Base-by-base conservation (phyloP, 2,113 vertebrate genomes). In the Nematolebias whitei region DNA sequence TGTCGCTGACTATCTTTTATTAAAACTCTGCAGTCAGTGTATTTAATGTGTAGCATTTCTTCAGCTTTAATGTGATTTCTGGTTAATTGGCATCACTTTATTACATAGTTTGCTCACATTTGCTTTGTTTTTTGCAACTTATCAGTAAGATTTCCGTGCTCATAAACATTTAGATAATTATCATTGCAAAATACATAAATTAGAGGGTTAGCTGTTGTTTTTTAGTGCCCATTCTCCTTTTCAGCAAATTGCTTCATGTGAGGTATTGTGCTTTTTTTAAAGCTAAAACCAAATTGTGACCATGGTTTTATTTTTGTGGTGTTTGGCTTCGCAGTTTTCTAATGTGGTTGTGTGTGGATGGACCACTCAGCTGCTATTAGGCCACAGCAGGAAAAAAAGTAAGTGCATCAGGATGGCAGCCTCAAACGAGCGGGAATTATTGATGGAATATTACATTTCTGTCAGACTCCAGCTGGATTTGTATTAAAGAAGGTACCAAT, bases 341-440 rank as follows among this genome's bases (percentile, higher is more conserved):
- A 11, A 40, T 40, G 38, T 5, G 23, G 12, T 13, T 54, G 57
- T 60, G 12, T 11, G 24, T 32, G 12, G 18, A 47, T 35, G 44
- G 24, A 20, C 26, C 54, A 24, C 19, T 22, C 35, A 40, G 54
- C 20, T 56, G 35, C 38, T 20, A 56, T 41, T 29, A 65, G 62
- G 53, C 5, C 14, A n/a, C 48, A 63, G 24, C 43, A 41, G 20
- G 38, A 40, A 6, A 40, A 23, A 14, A 18, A 20, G n/a, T n/a
- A 22, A 16, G 9, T 2, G 22, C 23, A 41, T 14, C 15, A 41
- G 15, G 40, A 41, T 5, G 40, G 12, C 15, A 15, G 15, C 40
- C 15, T 41, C 40, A 41, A 10, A 39, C 38, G 2, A 9, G 2
- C 1, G 40, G 15, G 15, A 41, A 41, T 15, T 12, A 18, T 51